Evolutionary conservation across 2,113 vertebrate genomes (phyloP).

Genomic region (Cyprinodon brontotheroides): DNA sequence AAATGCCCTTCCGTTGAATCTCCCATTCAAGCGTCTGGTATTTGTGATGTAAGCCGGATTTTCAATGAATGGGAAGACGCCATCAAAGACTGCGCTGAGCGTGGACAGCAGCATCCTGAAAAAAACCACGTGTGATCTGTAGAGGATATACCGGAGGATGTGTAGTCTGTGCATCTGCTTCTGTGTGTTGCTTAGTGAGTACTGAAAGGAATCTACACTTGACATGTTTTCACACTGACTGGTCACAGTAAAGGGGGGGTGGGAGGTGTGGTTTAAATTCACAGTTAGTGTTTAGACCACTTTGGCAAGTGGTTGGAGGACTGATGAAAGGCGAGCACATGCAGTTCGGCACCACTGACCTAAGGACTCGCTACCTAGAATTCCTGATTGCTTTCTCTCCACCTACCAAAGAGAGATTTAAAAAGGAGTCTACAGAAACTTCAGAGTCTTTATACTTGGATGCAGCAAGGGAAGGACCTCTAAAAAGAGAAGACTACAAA

Average conservation of each 20-base stretch:
- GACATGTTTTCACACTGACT: slow-evolving; percentile 70
- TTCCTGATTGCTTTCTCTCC: slow-evolving; percentile 63
- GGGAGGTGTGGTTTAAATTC: slow-evolving; percentile 78
- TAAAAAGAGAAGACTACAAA: slow-evolving; percentile 14
- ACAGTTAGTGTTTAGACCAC: slow-evolving; percentile 64
- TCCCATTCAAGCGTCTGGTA: slow-evolving; percentile 42
- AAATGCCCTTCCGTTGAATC: slow-evolving; percentile 32
- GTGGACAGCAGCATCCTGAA: slow-evolving; percentile 79
- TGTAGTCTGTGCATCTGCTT: slow-evolving; percentile 64
- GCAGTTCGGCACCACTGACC: slow-evolving; percentile 66
- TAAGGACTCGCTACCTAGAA: slow-evolving; percentile 60
- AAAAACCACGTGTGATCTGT: slow-evolving; percentile 54
- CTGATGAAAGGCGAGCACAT: slow-evolving; percentile 69
- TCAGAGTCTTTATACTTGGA: slow-evolving; percentile 55
- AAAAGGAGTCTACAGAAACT: slow-evolving; percentile 62
- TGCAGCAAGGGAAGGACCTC: slow-evolving; percentile 30
- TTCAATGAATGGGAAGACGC: slow-evolving; percentile 57
- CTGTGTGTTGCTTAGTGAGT: slow-evolving; percentile 46
- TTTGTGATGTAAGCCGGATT: slow-evolving; percentile 45
- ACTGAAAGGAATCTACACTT: slow-evolving; percentile 61
- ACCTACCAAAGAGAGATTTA: slow-evolving; percentile 62
- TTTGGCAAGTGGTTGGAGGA: slow-evolving; percentile 61
- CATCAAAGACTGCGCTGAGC: slow-evolving; percentile 56
- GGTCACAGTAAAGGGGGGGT: slow-evolving; percentile 77
- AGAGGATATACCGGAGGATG: slow-evolving; percentile 76